Evolutionary conservation across 2,113 vertebrate species (phyloP).

Genomic region (Cryptotis parvus): DNA sequence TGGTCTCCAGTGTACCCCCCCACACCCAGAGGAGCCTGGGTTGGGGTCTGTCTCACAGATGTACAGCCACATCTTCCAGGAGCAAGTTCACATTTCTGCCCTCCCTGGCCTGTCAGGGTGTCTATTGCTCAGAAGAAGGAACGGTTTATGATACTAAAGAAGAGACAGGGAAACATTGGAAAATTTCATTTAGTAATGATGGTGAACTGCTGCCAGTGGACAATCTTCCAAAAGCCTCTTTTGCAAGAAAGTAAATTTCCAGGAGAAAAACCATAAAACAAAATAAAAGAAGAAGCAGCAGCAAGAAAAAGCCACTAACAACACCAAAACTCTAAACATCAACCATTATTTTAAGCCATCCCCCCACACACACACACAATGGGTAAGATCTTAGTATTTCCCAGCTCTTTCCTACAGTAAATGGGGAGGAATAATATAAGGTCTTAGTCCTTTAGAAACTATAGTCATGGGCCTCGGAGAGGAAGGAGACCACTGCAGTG

Average conservation of each 20-base stretch:
- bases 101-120: background rate
- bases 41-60: background rate
- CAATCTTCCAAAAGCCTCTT: conserved; percentile 64
- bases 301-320: background rate
- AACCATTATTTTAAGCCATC: conserved; percentile 41
- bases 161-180: conserved; percentile 75
- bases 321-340: background rate
- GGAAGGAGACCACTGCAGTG: background rate
- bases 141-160: conserved; percentile 61
- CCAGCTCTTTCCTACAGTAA: conserved; percentile 34
- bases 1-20: background rate
- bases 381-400: conserved; percentile 31
- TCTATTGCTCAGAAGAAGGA: conserved; percentile 64
- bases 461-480: background rate
- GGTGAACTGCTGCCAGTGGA: conserved; percentile 48
- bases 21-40: fast-evolving
- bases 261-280: background rate
- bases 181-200: conserved; percentile 77
- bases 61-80: background rate
- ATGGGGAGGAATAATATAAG: background rate
- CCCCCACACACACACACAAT: too few species aligned
- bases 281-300: too few species aligned
- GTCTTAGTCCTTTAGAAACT: conserved; percentile 14
- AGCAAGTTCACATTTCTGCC: background rate
- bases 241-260: conserved; percentile 37